Base-by-base conservation (phyloP, 2,113 vertebrate genomes). In the Phyllostomus hastatus region DNA sequence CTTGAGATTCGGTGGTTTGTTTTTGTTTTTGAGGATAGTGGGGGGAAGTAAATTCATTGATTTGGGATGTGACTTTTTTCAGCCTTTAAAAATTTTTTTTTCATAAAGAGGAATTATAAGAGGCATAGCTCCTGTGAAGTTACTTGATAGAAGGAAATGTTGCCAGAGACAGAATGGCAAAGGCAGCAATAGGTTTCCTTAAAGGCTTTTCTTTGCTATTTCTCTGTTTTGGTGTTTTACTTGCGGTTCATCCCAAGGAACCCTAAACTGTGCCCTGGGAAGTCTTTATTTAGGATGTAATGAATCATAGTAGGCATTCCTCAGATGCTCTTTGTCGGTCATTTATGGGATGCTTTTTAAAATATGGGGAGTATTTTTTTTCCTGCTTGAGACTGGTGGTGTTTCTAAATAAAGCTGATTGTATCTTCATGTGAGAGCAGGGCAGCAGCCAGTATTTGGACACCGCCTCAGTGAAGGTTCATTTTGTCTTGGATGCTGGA, bases 401-500 rank as follows among this genome's bases (percentile, higher is more conserved):
- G 89, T 89, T 95, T 96, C 97, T 96, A 82, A 89, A 80, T 7
- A 22, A 52, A 57, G 57, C 64, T 52, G 96, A 96, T 98, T n/a
- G 84, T 94, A 22, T 97, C 96, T 28, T 19, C 22, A 2, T 28
- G 16, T 90, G 89, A 95, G 97, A 97, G 94, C 94, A 79, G 86
- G 94, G 88, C 90, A 94, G 89, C 0, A 0, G 95, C 61, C 88
- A 48, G 14, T 91, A 83, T 93, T 94, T 66, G 92, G 97, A 31
- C 4, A 92, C 80, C 8, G 76, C 93, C 92, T 75, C 10, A 35
- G 33, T 81, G 92, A 97, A 98, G 96, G 95, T 92, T 70, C 1
- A 0, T 90, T 97, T 97, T 98, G 97, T 96, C 98, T 10, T 0
- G 84, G 96, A 97, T 92, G 97, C 92, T 95, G 91, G 98, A 98